Conservation (phyloP, 2,113 vertebrate genomes). For the Propithecus coquereli region DNA sequence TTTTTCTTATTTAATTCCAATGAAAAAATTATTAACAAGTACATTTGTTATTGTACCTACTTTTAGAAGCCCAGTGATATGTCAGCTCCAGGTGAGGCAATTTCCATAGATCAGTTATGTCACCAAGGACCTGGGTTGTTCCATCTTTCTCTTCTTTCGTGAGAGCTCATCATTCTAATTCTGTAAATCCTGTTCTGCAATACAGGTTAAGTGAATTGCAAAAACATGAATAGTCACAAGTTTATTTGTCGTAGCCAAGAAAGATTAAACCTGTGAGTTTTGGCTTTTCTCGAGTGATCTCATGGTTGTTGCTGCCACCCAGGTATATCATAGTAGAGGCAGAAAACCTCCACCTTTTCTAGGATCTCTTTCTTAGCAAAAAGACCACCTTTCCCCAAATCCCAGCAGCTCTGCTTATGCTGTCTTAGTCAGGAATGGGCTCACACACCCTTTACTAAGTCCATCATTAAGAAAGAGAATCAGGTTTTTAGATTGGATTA, state of each 20-base stretch:
- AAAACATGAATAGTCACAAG: not conserved
- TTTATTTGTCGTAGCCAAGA: not conserved
- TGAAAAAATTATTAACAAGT: not conserved
- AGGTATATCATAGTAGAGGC: not conserved
- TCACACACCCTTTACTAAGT: not conserved
- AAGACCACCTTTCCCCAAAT: not conserved
- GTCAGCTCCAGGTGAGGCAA: not conserved
- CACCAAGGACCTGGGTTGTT: no score
- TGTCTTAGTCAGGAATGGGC: not conserved
- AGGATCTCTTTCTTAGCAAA: not conserved
- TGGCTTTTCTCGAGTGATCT: not conserved
- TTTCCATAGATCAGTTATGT: not conserved
- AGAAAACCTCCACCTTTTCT: not conserved
- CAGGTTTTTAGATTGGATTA: not conserved
- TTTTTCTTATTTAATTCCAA: not conserved
- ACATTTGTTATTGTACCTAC: not conserved
- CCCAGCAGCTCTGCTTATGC: rapidly evolving
- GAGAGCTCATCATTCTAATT: not conserved
- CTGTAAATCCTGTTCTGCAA: not conserved
- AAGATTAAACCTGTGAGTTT: not conserved
- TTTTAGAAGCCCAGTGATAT: not conserved
- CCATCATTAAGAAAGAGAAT: not conserved
- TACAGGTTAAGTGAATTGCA: not conserved
- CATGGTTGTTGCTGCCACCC: not conserved
- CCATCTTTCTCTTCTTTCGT: not conserved